A percentile compares a stretch with the other conserved stretches of the same genome.
These are phyloP conservation scores for Brachyalestes nurse DNA, from an alignment of 2,797 vertebrate species.

Conservation along the genomic window DNA sequence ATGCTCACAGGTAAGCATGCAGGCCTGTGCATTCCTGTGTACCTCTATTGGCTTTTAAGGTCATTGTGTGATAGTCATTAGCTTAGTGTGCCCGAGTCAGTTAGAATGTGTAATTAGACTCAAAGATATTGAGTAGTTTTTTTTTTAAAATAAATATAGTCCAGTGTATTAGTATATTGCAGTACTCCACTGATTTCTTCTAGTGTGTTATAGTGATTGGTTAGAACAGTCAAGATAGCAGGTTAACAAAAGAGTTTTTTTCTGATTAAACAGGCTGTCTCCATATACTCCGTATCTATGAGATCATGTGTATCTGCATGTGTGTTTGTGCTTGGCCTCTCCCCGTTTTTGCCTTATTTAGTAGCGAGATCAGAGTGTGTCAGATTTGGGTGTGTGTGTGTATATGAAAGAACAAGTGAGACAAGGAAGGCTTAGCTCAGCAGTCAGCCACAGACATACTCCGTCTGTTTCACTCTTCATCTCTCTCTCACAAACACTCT, in stretches of 20 bases:
- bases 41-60: neutral
- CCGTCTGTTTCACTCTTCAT: slow-evolving; percentile 27
- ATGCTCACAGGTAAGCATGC: neutral
- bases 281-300: neutral
- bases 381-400: neutral
- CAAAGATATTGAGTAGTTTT: too few relatives aligned
- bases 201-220: too few relatives aligned
- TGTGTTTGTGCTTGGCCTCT: slow-evolving; percentile 42
- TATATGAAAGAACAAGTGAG: neutral
- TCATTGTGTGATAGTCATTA: neutral
- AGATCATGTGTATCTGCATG: slow-evolving; percentile 41
- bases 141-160: too few relatives aligned
- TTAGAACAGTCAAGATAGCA: neutral
- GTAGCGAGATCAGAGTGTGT: neutral
- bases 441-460: slow-evolving; percentile 38
- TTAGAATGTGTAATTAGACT: too few relatives aligned
- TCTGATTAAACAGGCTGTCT: neutral
- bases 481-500: slow-evolving; percentile 4
- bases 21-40: slow-evolving; percentile 10
- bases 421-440: slow-evolving; percentile 22
- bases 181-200: too few relatives aligned
- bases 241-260: neutral
- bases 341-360: slow-evolving; percentile 38
- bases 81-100: neutral
- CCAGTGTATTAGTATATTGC: too few relatives aligned